Base-by-base conservation (phyloP, 1,140 invertebrate genomes). In the Nephila pilipes region DNA sequence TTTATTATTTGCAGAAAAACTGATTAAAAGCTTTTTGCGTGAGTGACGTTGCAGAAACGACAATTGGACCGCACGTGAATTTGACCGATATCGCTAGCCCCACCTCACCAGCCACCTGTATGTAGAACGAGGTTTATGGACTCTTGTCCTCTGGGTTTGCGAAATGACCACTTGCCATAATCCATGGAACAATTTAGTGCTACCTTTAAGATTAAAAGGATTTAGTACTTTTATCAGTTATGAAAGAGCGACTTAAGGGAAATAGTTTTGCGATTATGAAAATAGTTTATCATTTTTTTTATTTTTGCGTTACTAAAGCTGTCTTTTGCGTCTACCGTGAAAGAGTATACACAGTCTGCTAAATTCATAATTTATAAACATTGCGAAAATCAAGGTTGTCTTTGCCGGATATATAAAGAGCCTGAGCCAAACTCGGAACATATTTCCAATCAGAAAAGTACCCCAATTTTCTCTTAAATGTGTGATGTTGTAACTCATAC, bases 51-150 rank as follows among this genome's bases (percentile, higher is more conserved):
- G 69, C 29, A 16, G 69, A 75, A 75, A 25, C 32, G 69, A 75
- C 69, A 75, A 2, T 29, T 75, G n/a, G 69, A 75, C 29, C 29
- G 69, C 25, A 32, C 18, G 29, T 36, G 25, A 36, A 36, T 16
- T 32, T 32, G 65, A 75, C 63, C 65, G 65, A 75, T 36, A 65
- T n/a, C 8, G 10, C 22, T 14, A n/a, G n/a, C 63, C 63, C 63
- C n/a, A n/a, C 63, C 63, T 29, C n/a, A 65, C n/a, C 63, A 8
- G 22, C n/a, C n/a, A 14, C 25, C 22, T n/a, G 63, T n/a, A 65
- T 65, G 63, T 65, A 65, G 63, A 25, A n/a, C 63, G 63, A 65
- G 63, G 63, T 65, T 65, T 65, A 65, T 65, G 63, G 63, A n/a
- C 63, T 25, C 63, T 65, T 65, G 63, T 65, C n/a, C 63, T 29